Base-by-base conservation (phyloP, 2,113 vertebrate species). In the Corythornis madagascariensis region DNA sequence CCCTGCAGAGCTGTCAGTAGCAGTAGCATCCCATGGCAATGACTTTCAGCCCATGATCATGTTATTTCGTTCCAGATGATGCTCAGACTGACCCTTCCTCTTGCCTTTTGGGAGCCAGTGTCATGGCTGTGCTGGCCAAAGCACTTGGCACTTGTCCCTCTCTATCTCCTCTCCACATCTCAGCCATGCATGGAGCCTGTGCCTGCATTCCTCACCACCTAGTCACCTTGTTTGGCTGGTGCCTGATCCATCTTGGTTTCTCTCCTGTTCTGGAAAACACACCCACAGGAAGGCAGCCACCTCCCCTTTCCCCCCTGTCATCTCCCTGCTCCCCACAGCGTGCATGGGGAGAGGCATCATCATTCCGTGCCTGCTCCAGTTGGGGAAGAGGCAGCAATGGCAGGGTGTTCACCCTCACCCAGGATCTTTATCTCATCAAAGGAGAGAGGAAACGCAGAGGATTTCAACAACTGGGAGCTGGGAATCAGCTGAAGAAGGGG, bases 161-260 rank as follows among this genome's bases (percentile, higher is more conserved):
- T 74, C 77, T 74, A 9, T 29, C 89, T 74, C 56, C 33, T 61
- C 17, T 16, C 71, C 10, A 45, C 74, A 81, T 77, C 92, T 89
- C 74, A 13, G 87, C 7, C 65, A 55, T 4, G 79, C 61, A 10
- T 29, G 10, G 85, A 70, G 78, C 83, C 86, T n/a, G 64, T 56
- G 78, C 83, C 87, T 67, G 70, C 92, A 95, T 95, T 95, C 96
- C 93, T 96, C 85, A 9, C 25, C 0, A 21, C 5, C 2, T 11
- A 91, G 93, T 95, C 96, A 96, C 93, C 94, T 86, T 93, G 89
- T 94, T 93, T 69, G 92, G 60, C 79, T 90, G 90, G 18, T 59
- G 59, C 3, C 70, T 69, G 92, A 63, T 72, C 92, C 29, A 3
- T 73, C 86, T 55, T n/a, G 92, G 89, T 95, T 93, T 93, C 89